Evolutionary conservation across 2,888 invertebrate species (phyloP).

Genomic region (Xestoiulus laeticollis): DNA sequence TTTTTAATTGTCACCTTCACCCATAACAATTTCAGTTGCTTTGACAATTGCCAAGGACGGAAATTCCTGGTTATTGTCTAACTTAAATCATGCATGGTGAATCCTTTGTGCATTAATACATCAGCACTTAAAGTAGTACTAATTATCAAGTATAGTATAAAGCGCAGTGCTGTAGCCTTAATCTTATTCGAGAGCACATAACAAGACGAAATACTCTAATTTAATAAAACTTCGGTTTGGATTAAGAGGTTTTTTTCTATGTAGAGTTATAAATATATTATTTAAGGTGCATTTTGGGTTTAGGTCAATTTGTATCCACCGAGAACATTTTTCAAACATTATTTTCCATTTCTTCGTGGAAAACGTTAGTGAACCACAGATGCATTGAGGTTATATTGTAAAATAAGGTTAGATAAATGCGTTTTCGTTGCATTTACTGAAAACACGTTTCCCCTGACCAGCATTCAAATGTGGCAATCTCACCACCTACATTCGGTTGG

Average conservation of each 20-base stretch:
- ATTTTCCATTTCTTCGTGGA: background rate
- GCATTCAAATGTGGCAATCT: conserved; percentile 10
- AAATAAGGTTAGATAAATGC: background rate
- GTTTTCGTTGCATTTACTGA: background rate
- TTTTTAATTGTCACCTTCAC: background rate
- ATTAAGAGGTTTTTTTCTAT: no score
- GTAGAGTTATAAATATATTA: no score
- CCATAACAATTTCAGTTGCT: background rate
- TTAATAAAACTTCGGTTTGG: no score
- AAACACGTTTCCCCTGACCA: conserved; percentile 26
- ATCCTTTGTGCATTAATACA: background rate
- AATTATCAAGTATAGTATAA: no score
- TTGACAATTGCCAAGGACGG: background rate
- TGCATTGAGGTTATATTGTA: background rate
- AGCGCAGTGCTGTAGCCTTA: no score
- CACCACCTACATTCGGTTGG: background rate
- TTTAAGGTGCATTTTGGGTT: background rate
- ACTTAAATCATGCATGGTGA: background rate
- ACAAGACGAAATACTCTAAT: no score
- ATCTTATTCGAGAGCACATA: no score
- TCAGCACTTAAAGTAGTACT: no score
- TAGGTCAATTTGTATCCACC: background rate
- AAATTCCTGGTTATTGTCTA: background rate
- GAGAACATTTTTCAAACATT: background rate
- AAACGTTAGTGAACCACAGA: conserved; percentile 1